phyloP scores from a whole-genome alignment of 2,797 vertebrate species.

The Xenopus petersii region DNA sequence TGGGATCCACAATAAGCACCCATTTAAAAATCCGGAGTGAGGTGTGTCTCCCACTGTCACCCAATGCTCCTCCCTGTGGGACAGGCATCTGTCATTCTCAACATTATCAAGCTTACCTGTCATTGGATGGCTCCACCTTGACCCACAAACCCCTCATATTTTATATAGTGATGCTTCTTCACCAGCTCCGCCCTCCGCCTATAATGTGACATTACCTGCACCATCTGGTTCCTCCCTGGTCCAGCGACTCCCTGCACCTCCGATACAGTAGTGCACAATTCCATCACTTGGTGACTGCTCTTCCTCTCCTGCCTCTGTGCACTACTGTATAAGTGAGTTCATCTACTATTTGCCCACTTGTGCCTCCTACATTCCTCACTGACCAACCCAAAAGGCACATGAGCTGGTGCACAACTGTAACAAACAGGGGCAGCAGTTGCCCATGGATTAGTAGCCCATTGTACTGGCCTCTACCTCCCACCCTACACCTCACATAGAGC shows the following conservation, averaged over 20 bases:
- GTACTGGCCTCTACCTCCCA: background rate
- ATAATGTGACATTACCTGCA: too few relatives aligned
- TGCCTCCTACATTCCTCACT: background rate
- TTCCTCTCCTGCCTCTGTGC: too few relatives aligned
- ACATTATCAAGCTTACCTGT: too few relatives aligned
- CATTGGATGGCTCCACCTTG: background rate
- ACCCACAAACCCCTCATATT: background rate
- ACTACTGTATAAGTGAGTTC: too few relatives aligned
- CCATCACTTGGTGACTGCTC: too few relatives aligned
- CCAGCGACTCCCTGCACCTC: too few relatives aligned
- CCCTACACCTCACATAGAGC: background rate
- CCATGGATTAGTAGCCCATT: background rate
- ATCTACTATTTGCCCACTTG: too few relatives aligned
- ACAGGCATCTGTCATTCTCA: background rate
- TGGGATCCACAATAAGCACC: slow-evolving; percentile 64
- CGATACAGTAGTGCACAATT: too few relatives aligned
- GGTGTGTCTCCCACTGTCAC: slow-evolving; percentile 65
- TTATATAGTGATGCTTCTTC: background rate
- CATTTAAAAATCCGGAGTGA: slow-evolving; percentile 67
- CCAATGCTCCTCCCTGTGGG: slow-evolving; percentile 64
- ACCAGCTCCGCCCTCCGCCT: too few relatives aligned
- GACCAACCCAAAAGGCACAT: background rate
- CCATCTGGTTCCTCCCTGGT: too few relatives aligned
- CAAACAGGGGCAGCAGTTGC: too few relatives aligned
- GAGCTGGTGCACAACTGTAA: too few relatives aligned